Evolutionary conservation across 2,797 vertebrate species (phyloP), one percentile per base, ranked within the genome.

Genomic region (Rachycentron canadum): DNA sequence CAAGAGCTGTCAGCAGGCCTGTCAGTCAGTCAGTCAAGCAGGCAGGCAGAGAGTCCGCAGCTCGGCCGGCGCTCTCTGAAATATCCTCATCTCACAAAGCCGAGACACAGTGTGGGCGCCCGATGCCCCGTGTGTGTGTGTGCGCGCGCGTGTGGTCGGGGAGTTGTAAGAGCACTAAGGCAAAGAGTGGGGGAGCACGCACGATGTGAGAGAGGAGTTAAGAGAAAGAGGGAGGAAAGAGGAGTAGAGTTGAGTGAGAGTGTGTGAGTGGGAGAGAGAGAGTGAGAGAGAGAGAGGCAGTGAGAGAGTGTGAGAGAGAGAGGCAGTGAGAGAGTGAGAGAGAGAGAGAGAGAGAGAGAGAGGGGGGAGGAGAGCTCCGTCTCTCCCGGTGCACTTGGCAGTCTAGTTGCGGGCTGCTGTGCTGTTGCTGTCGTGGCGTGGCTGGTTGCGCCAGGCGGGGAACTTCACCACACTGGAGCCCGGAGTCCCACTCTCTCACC

Each of bases 401-500:
- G 95, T 95, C 92, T 94, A 94, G 94, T 95, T 95, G 93, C 94
- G 93, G 95, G 93, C 94, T 94, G 93, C 93, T 95, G 94, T 93
- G 92, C 93, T 95, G 94, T 93, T 94, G 94, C 94, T 94, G 93
- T 94, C 93, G 94, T 95, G 95, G 94, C 94, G 93, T 94, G 90
- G 93, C 92, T 95, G 94, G 91, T 95, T 89, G 92, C 93, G 90
- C 92, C 93, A 88, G 93, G 92, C 93, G 89, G 92, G 93, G 93
- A 95, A 95, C 94, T 94, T 95, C 92, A 94, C 92, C 95, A 94
- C 95, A 92, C 94, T 95, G 95, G 95, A 95, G 95, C 95, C 95
- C 93, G 91, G 93, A 95, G 94, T 94, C 93, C 93, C 93, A 92
- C 94, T 95, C 94, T 95, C 94, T 95, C 91, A 95, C 95, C 94